A percentile compares a stretch with the other conserved stretches of the same genome.
These are phyloP conservation scores for Drosophila cardini DNA, from an alignment of 1,140 invertebrate genomes.

Conservation along the genomic window DNA sequence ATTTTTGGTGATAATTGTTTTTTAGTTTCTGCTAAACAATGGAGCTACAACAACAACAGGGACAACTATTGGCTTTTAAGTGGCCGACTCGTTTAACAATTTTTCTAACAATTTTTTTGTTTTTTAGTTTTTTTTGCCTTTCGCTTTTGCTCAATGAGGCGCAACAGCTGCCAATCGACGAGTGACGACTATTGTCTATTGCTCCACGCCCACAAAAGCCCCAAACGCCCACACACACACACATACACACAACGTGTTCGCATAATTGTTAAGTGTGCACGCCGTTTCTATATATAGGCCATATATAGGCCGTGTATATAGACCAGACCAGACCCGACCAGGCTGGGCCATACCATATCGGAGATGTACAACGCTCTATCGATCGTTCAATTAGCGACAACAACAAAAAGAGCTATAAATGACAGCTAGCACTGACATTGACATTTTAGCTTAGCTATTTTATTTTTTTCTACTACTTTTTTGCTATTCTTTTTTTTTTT, in stretches of 20 bases:
- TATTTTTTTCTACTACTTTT: constrained; percentile 5
- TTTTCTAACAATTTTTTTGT: constrained; percentile 18
- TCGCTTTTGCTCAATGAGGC: constrained; percentile 78
- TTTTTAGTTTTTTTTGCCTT: constrained; percentile 47
- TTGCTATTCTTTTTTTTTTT: constrained; percentile 21
- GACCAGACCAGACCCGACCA: constrained; percentile 1
- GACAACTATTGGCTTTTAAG: constrained; percentile 58
- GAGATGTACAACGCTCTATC: constrained; percentile 60
- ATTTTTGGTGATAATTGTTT: constrained; percentile 50
- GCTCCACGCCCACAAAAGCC: constrained; percentile 10
- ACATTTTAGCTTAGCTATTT: constrained; percentile 71
- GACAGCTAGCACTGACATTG: constrained; percentile 65
- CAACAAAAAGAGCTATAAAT: constrained; percentile 22
- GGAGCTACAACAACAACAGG: constrained; percentile 34
- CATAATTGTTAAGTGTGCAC: constrained; percentile 47
- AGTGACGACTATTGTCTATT: constrained; percentile 47
- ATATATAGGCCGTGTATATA: constrained; percentile 27
- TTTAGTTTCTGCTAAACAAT: constrained; percentile 28
- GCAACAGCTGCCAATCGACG: constrained; percentile 68
- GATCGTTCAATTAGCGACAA: constrained; percentile 76
- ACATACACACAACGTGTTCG: constrained; percentile 1
- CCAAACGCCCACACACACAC: constrained; percentile 11
- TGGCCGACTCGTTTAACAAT: constrained; percentile 42
- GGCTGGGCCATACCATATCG: constrained; percentile 9
- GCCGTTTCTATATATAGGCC: constrained; percentile 44